Evolutionary conservation across 2,888 invertebrate species (phyloP), one percentile per base, ranked within the genome.

Genomic region (Limnephilus lunatus): DNA sequence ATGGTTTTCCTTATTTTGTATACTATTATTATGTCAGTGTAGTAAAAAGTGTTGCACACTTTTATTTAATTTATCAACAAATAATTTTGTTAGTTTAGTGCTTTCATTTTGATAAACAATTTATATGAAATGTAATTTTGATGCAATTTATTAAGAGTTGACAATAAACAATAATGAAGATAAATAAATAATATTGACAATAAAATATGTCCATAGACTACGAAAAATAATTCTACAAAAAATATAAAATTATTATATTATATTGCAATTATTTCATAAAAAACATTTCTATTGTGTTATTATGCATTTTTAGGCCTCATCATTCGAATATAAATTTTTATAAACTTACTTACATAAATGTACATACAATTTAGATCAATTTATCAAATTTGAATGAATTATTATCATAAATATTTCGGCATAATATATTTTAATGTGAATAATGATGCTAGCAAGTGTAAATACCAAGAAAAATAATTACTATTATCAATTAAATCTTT

Each of bases 141-240:
- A 53, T 19, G 53, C 53, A 53, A 53, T 53, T 53, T 19, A 25
- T 25, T 19, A 25, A 68, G 25, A 7, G 31, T n/a, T 31, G 87
- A 87, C 87, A 87, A 87, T 87, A 87, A 87, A 87, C 11, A 87
- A 19, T 30, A 87, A 87, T 87, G 14, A 83, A 35, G 83, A 83
- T 44, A 53, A 48, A 86, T 86, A 53, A 87, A 44, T 44, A 48
- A 48, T 15, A 48, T 14, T 31, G 87, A 87, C 87, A 87, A 87
- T 87, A 86, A 35, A 87, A 87, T 44, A 68, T 53, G 87, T 87
- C 87, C 87, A 87, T 87, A 87, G 87, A 53, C 31, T 87, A 83
- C 7, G 30, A 87, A 86, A 86, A 39, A 39, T 68, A 68, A 68
- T 68, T 68, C 68, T 68, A 68, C 68, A 68, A 68, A 68, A 68